Percentiles rank a stretch among this genome's conserved stretches.
Conservation (phyloP, 2,888 invertebrate genomes). For the Heterodera filipjevi region DNA sequence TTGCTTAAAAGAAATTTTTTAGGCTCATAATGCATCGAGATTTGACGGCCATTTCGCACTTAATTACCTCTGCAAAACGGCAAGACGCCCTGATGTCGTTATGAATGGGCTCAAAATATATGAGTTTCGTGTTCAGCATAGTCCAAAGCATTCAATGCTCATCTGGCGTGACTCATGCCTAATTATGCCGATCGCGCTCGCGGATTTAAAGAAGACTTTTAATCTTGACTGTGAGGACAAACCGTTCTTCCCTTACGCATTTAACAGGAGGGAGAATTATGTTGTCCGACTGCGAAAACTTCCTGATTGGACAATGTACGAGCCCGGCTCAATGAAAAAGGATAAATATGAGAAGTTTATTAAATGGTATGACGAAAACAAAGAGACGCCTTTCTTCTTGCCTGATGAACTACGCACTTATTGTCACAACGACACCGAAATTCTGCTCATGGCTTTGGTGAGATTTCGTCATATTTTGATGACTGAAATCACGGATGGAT, state of each 20-base stretch:
- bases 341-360: conserved; percentile 1
- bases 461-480: background rate
- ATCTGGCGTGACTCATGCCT: conserved; percentile 13
- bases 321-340: conserved; percentile 5
- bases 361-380: conserved; percentile 8
- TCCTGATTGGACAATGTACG: background rate
- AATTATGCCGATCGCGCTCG: background rate
- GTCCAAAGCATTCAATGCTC: background rate
- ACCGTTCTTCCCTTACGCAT: conserved; percentile 5
- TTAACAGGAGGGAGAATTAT: background rate
- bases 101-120: conserved; percentile 4
- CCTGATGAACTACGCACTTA: conserved; percentile 5
- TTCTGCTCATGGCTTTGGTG: background rate
- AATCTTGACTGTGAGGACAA: background rate
- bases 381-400: conserved; percentile 15
- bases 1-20: background rate
- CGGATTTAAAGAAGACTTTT: conserved; percentile 14
- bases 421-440: conserved; percentile 16
- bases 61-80: background rate
- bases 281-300: background rate
- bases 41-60: background rate
- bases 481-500: background rate
- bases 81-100: background rate
- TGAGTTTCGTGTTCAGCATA: background rate
- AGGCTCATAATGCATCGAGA: background rate